Evolutionary conservation across 2,113 vertebrate species (phyloP).

Genomic region (Aphyosemion australe): DNA sequence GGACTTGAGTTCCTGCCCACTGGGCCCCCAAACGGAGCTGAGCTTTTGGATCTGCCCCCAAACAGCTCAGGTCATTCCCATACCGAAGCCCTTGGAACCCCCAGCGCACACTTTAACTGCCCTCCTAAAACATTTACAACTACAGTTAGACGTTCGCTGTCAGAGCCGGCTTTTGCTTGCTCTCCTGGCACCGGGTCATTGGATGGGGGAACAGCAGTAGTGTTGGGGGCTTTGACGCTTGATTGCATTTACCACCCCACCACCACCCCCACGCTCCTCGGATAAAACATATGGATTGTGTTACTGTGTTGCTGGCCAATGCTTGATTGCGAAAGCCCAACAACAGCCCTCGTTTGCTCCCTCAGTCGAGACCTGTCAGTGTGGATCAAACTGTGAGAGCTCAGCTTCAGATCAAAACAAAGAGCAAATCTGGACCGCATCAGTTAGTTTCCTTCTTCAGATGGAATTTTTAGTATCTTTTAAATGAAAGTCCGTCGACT

Average conservation of each 20-base stretch:
- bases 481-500: conserved; percentile 59
- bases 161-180: conserved; percentile 57
- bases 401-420: conserved; percentile 74
- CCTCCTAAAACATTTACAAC: conserved; percentile 80
- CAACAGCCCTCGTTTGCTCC: conserved; percentile 66
- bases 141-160: conserved; percentile 72
- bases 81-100: conserved; percentile 50
- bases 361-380: conserved; percentile 72
- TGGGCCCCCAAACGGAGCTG: conserved; percentile 53
- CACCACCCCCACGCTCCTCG: conserved; percentile 36
- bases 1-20: conserved; percentile 72
- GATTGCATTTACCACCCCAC: conserved; percentile 67
- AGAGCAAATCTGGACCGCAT: conserved; percentile 67
- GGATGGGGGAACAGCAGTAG: conserved; percentile 48
- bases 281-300: conserved; percentile 79
- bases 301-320: conserved; percentile 70
- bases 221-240: conserved; percentile 71
- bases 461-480: conserved; percentile 53
- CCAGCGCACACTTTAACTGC: conserved; percentile 69
- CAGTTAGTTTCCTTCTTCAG: conserved; percentile 55
- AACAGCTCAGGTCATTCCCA: conserved; percentile 67
- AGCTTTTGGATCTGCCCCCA: conserved; percentile 49
- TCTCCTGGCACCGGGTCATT: conserved; percentile 66
- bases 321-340: conserved; percentile 78
- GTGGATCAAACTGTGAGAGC: conserved; percentile 73